Percentiles rank a stretch among this genome's conserved stretches.
phyloP scores from a whole-genome alignment of 1,140 invertebrate species.

The Parasteatoda tepidariorum region DNA sequence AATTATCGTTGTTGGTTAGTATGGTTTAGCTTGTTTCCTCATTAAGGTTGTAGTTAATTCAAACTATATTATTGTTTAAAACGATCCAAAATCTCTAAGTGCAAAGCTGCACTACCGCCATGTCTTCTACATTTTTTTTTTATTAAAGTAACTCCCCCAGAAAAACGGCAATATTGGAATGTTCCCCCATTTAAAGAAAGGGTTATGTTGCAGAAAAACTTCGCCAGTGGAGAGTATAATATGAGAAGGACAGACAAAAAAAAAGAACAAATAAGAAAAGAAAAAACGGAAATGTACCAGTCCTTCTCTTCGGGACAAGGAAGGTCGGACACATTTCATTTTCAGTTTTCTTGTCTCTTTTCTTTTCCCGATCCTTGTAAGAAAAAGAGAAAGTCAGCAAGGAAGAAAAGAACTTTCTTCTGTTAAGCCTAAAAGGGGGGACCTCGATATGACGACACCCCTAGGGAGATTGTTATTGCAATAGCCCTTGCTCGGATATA shows the following conservation, averaged over 20 bases:
- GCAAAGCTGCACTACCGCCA: too few species aligned
- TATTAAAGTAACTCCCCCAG: too few species aligned
- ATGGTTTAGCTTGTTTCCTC: too few species aligned
- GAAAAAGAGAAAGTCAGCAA: not conserved
- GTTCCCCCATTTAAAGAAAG: slow-evolving; percentile 1
- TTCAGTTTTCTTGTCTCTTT: not conserved
- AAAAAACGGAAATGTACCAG: slow-evolving; percentile 18
- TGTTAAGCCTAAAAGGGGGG: slow-evolving; percentile 33
- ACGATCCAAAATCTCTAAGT: too few species aligned
- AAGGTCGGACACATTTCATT: slow-evolving; percentile 36
- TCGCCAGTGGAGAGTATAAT: slow-evolving; percentile 25
- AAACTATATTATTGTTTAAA: too few species aligned
- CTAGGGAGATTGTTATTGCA: slow-evolving; percentile 36
- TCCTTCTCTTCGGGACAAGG: slow-evolving; percentile 23
- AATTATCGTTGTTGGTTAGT: too few species aligned
- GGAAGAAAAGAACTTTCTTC: slow-evolving; percentile 8
- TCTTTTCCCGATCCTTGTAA: not conserved
- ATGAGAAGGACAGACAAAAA: not conserved
- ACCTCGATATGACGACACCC: slow-evolving; percentile 30
- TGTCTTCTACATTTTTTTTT: too few species aligned
- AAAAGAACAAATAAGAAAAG: not conserved
- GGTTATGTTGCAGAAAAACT: slow-evolving; percentile 34
- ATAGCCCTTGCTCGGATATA: slow-evolving; percentile 15
- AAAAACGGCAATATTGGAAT: too few species aligned
- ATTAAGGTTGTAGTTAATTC: too few species aligned